These are phyloP conservation scores for Lota lota DNA, from an alignment of 2,113 vertebrate genomes.

Conservation along the genomic window DNA sequence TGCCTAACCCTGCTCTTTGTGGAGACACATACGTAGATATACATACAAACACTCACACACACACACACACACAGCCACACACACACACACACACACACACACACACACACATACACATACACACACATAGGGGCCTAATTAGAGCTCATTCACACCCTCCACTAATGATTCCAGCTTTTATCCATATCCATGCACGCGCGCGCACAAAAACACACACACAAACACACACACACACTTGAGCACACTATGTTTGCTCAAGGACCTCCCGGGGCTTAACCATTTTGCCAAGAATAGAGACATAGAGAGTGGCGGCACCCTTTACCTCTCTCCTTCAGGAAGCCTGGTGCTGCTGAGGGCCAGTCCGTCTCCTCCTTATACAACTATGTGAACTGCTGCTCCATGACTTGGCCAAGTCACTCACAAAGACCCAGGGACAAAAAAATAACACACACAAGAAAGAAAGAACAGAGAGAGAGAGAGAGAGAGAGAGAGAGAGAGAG, in stretches of 20 bases:
- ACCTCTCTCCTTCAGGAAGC: conserved; percentile 44
- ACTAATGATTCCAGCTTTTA: conserved; percentile 72
- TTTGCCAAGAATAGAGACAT: conserved; percentile 43
- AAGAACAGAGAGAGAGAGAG: background rate
- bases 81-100: conserved; percentile 22
- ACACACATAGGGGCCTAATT: conserved; percentile 67
- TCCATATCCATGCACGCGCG: conserved; percentile 70
- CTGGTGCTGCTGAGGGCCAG: conserved; percentile 25
- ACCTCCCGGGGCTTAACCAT: conserved; percentile 50
- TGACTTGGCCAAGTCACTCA: conserved; percentile 51
- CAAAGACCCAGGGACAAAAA: conserved; percentile 47
- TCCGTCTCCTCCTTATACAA: conserved; percentile 27
- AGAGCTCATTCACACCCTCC: conserved; percentile 73
- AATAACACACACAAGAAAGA: conserved; percentile 56
- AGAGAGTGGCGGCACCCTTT: conserved; percentile 37
- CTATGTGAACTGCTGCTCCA: conserved; percentile 46
- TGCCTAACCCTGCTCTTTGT: conserved; percentile 61
- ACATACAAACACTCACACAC: conserved; percentile 13
- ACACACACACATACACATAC: conserved; percentile 32
- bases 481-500: conserved; percentile 7
- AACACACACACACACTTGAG: conserved; percentile 69
- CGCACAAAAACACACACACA: conserved; percentile 67
- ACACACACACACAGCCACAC: conserved; percentile 25
- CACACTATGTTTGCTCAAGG: conserved; percentile 75
- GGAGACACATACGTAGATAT: conserved; percentile 6